These are phyloP conservation scores for Drosophila imparisetae DNA, from an alignment of 2,888 invertebrate genomes.

Conservation along the genomic window DNA sequence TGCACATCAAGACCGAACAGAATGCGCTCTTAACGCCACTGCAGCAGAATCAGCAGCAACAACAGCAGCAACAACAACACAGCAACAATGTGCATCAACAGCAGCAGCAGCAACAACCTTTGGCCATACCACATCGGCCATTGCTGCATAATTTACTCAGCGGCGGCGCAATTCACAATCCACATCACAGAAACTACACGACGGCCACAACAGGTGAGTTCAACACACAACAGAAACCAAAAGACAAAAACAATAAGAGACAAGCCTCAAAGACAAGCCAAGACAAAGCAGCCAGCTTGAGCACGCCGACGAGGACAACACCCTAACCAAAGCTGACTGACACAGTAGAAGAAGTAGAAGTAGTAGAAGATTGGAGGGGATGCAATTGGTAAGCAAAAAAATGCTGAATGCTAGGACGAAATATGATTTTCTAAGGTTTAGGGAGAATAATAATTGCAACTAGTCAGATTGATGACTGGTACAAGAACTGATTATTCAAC, in stretches of 20 bases:
- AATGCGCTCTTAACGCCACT: slow-evolving; percentile 78
- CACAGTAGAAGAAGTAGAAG: neutral
- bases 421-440: neutral
- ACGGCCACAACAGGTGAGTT: slow-evolving; percentile 85
- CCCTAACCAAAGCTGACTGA: neutral
- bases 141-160: slow-evolving; percentile 84
- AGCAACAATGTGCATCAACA: slow-evolving; percentile 74
- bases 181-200: slow-evolving; percentile 85
- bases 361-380: neutral
- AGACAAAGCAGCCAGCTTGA: neutral
- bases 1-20: slow-evolving; percentile 84
- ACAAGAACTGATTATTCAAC: neutral
- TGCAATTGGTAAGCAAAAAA: neutral
- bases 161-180: slow-evolving; percentile 84
- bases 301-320: neutral
- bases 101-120: slow-evolving; percentile 77
- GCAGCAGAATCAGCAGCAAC: slow-evolving; percentile 68
- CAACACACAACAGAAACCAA: neutral
- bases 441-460: neutral
- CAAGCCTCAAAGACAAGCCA: neutral
- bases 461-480: neutral
- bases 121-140: slow-evolving; percentile 84
- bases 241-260: neutral
- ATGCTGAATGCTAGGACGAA: neutral
- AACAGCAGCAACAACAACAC: slow-evolving; percentile 64